A percentile compares a stretch with the other conserved stretches of the same genome.
phyloP scores from a whole-genome alignment of 1,140 invertebrate species.

The Trialeurodes vaporariorum region DNA sequence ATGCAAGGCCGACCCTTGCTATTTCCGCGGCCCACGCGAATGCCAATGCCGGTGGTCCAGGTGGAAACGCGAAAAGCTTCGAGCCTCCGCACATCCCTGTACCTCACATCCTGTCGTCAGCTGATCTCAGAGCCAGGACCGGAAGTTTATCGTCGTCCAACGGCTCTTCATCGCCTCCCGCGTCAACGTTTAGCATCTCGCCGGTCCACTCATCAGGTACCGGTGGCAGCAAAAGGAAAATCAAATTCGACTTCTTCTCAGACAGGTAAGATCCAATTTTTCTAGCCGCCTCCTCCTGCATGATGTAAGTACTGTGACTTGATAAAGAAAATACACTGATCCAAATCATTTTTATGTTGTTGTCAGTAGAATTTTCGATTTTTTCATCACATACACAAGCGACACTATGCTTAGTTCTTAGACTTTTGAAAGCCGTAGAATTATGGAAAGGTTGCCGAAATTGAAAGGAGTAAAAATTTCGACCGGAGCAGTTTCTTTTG shows the following conservation, averaged over 20 bases:
- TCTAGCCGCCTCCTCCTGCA: too few species aligned
- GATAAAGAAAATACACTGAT: too few species aligned
- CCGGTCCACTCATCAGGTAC: slow-evolving; percentile 53
- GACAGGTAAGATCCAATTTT: slow-evolving; percentile 78
- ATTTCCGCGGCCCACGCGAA: slow-evolving; percentile 35
- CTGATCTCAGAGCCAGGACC: slow-evolving; percentile 32
- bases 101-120: slow-evolving; percentile 13
- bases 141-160: slow-evolving; percentile 52
- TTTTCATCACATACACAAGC: too few species aligned
- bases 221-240: slow-evolving; percentile 46
- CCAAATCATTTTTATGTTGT: slow-evolving; percentile 1
- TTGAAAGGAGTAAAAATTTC: too few species aligned
- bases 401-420: not conserved
- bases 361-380: not conserved
- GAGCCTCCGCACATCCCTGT: slow-evolving; percentile 4
- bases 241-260: slow-evolving; percentile 65
- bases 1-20: slow-evolving; percentile 44
- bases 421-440: not conserved
- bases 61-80: not conserved
- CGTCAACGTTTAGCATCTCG: slow-evolving; percentile 48
- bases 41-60: not conserved
- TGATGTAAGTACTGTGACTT: too few species aligned
- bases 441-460: slow-evolving; percentile 1
- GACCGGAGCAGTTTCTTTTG: too few species aligned
- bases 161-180: slow-evolving; percentile 53